A percentile compares a stretch with the other conserved stretches of the same genome.
phyloP scores from a whole-genome alignment of 2,888 invertebrate genomes.

The Gortyna flavago region DNA sequence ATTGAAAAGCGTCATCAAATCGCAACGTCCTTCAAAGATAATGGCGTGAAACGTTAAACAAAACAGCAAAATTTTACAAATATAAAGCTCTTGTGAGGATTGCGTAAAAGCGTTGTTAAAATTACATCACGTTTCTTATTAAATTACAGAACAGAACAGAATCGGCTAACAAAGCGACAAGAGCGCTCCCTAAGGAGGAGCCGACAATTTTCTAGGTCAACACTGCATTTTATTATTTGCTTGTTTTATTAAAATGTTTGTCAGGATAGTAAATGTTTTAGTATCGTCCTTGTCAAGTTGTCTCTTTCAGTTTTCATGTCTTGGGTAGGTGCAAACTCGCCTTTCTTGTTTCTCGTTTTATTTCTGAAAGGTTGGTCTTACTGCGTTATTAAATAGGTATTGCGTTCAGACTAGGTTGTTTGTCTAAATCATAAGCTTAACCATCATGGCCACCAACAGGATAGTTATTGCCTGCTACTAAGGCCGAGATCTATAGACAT shows the following conservation, averaged over 20 bases:
- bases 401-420: not conserved
- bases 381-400: not conserved
- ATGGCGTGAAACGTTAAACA: constrained; percentile 56
- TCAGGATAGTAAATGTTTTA: constrained; percentile 55
- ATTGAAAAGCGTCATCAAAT: constrained; percentile 8
- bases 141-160: constrained; percentile 76
- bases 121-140: constrained; percentile 82
- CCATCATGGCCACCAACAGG: not conserved
- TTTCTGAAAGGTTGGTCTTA: not conserved
- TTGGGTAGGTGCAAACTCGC: not conserved
- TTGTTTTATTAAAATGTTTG: constrained; percentile 68
- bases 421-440: not conserved
- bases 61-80: constrained; percentile 53
- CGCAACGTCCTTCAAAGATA: constrained; percentile 45
- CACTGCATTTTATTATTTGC: constrained; percentile 75
- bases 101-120: constrained; percentile 65
- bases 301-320: constrained; percentile 11
- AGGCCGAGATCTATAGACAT: not conserved
- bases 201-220: constrained; percentile 72
- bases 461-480: not conserved
- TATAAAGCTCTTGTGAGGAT: constrained; percentile 59
- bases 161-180: constrained; percentile 73
- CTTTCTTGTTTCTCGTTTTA: constrained; percentile 8
- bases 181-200: constrained; percentile 72
- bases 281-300: constrained; percentile 31